These are phyloP conservation scores for Callorhinus ursinus DNA, from an alignment of 2,113 vertebrate species.

Conservation along the genomic window DNA sequence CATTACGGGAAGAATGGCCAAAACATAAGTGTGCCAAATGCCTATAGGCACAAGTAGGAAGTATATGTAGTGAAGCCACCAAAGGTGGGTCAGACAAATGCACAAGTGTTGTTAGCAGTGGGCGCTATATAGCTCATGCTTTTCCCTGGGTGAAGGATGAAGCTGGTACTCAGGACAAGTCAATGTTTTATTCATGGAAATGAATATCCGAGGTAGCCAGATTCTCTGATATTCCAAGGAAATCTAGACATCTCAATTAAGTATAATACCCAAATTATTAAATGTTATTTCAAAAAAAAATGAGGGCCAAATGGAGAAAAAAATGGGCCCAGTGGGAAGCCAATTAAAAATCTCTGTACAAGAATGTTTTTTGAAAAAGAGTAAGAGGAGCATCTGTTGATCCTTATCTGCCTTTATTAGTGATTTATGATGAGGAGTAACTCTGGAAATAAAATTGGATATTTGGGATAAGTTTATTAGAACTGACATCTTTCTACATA, in stretches of 20 bases:
- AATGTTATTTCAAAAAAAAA: not conserved
- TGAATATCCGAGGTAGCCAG: not conserved
- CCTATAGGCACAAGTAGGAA: not conserved
- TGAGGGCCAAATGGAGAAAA: not conserved
- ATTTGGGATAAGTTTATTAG: not conserved
- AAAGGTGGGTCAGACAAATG: fast-evolving
- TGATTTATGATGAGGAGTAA: not conserved
- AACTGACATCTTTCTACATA: not conserved
- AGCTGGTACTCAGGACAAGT: not conserved
- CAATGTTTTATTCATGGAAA: not conserved
- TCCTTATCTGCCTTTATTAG: not conserved
- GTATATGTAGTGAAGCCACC: fast-evolving
- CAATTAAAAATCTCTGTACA: not conserved
- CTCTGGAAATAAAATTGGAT: not conserved
- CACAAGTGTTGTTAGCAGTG: not conserved
- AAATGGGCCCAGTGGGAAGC: not conserved
- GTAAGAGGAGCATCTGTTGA: not conserved
- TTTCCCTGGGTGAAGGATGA: not conserved
- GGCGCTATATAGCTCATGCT: fast-evolving
- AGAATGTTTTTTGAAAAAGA: not conserved
- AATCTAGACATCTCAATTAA: not conserved
- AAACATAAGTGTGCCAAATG: not conserved
- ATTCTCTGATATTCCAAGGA: not conserved
- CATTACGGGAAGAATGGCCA: not conserved
- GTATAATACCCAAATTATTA: not conserved